Conservation (phyloP, 2,113 vertebrate genomes). For the Epinephelus cyanopodus region DNA sequence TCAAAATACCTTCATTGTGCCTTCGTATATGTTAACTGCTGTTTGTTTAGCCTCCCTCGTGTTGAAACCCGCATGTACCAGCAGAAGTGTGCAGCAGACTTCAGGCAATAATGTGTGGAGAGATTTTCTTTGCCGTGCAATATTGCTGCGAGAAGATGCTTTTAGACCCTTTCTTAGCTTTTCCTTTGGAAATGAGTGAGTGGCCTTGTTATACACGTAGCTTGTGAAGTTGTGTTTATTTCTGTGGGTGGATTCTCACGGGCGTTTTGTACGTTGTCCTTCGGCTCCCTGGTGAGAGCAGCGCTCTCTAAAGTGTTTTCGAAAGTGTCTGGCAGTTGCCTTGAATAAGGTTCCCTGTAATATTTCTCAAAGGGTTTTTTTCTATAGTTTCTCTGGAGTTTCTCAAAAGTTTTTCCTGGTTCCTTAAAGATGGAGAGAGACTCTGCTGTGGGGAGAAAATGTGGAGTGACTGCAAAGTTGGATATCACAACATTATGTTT, state of each 20-base stretch:
- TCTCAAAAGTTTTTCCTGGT: background rate
- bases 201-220: background rate
- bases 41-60: background rate
- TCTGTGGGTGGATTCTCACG: slow-evolving; percentile 10
- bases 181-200: background rate
- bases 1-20: background rate
- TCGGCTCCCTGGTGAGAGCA: slow-evolving; percentile 1
- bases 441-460: background rate
- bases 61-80: background rate
- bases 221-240: slow-evolving; percentile 29
- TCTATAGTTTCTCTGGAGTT: background rate
- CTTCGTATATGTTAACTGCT: background rate
- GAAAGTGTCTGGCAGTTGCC: background rate
- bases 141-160: background rate
- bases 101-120: background rate
- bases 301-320: slow-evolving; percentile 16
- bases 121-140: background rate
- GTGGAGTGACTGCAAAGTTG: background rate
- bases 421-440: background rate
- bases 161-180: background rate
- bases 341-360: background rate
- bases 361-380: background rate
- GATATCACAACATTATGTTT: background rate
- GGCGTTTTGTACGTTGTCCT: slow-evolving; percentile 16
- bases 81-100: background rate